These are phyloP conservation scores for Sipha maydis DNA, from an alignment of 2,888 invertebrate genomes.

Conservation along the genomic window DNA sequence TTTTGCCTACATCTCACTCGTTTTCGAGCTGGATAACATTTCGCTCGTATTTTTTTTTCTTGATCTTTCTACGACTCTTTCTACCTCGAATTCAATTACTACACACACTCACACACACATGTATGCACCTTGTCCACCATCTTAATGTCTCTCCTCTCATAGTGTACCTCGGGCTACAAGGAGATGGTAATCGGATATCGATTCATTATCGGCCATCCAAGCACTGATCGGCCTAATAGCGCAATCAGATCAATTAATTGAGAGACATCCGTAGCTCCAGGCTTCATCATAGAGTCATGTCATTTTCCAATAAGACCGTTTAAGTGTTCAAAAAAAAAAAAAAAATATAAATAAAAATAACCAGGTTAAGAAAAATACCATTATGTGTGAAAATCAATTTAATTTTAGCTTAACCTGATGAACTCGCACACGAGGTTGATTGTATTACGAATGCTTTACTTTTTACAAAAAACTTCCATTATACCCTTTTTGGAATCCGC, in stretches of 20 bases:
- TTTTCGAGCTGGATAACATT: neutral
- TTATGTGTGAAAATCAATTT: neutral
- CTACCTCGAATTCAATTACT: neutral
- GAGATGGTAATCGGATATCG: slow-evolving; percentile 35
- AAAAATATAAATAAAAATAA: neutral
- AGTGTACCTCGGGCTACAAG: neutral
- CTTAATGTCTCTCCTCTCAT: too few relatives aligned
- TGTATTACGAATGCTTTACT: too few relatives aligned
- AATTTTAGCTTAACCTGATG: neutral
- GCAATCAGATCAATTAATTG: slow-evolving; percentile 18
- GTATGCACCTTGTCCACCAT: too few relatives aligned
- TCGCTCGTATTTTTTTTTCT: neutral
- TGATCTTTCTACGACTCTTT: neutral
- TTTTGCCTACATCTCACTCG: neutral
- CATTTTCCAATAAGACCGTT: neutral
- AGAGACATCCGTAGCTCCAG: neutral
- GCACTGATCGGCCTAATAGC: slow-evolving; percentile 29
- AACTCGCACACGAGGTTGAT: too few relatives aligned
- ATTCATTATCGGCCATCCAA: slow-evolving; percentile 36
- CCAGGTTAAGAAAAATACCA: neutral
- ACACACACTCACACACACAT: too few relatives aligned
- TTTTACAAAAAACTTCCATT: too few relatives aligned
- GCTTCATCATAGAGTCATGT: neutral
- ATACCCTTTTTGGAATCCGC: too few relatives aligned
- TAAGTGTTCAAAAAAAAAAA: neutral